phyloP scores from a whole-genome alignment of 1,140 invertebrate genomes.

The Tetramorium alpestre region DNA sequence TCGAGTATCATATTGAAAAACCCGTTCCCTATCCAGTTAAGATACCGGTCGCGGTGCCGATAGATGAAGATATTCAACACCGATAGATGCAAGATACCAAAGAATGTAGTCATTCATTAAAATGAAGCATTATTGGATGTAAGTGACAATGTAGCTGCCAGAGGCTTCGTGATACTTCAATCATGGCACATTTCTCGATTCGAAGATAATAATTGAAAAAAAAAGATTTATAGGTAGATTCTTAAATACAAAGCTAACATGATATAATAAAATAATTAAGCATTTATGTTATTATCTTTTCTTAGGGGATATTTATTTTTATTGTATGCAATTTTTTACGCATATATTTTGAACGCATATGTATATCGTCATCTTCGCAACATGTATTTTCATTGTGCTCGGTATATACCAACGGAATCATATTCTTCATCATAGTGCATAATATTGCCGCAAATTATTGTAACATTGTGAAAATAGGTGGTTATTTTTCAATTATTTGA shows the following conservation, averaged over 20 bases:
- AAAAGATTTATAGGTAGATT: not conserved
- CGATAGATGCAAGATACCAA: not conserved
- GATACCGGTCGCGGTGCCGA: constrained; percentile 86
- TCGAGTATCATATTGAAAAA: constrained; percentile 88
- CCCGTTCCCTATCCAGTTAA: constrained; percentile 89
- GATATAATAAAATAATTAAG: not conserved
- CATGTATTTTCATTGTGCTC: not conserved
- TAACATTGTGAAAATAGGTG: constrained; percentile 8
- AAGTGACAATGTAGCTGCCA: not conserved
- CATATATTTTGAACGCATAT: not conserved
- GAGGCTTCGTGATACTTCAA: not conserved
- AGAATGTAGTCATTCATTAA: not conserved
- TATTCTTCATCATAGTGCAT: not conserved
- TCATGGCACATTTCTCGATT: not conserved
- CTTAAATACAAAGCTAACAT: not conserved
- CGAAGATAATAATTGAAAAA: not conserved
- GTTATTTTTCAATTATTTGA: not conserved
- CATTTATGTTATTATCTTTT: not conserved
- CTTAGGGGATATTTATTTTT: not conserved
- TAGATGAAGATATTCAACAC: constrained; percentile 80
- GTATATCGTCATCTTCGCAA: constrained; percentile 11
- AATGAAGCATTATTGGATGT: not conserved
- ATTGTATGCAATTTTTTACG: constrained; percentile 4
- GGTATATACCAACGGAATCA: not conserved
- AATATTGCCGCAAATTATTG: not conserved